phyloP scores from a whole-genome alignment of 2,113 vertebrate genomes.

The Macrotis lagotis region DNA sequence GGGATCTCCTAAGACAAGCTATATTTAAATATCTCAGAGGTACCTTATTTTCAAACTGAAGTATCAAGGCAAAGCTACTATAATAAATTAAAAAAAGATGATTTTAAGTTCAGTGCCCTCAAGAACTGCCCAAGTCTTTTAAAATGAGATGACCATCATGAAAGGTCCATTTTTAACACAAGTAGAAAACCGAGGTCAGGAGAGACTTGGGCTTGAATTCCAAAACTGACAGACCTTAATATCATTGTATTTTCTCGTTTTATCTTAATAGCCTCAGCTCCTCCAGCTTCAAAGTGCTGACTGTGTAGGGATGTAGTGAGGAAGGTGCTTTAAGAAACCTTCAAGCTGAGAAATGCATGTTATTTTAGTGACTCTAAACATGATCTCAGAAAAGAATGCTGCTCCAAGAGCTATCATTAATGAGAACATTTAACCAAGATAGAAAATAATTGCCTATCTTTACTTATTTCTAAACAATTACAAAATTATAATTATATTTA shows the following conservation, averaged over 20 bases:
- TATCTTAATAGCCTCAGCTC: background rate
- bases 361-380: background rate
- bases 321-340: background rate
- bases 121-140: slow-evolving; percentile 68
- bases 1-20: slow-evolving; percentile 51
- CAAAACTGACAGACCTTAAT: background rate
- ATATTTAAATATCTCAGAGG: slow-evolving; percentile 73
- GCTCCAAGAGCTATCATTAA: background rate
- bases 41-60: slow-evolving; percentile 64
- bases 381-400: background rate
- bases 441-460: slow-evolving; percentile 1
- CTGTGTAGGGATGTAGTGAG: background rate
- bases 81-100: slow-evolving; percentile 77
- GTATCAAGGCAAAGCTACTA: slow-evolving; percentile 71
- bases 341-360: background rate
- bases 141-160: slow-evolving; percentile 41
- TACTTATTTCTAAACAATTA: background rate
- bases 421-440: slow-evolving; percentile 36
- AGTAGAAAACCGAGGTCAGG: background rate
- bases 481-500: too few species aligned
- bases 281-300: background rate
- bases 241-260: background rate
- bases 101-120: slow-evolving; percentile 78
- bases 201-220: background rate
- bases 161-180: slow-evolving; percentile 43